Conservation (phyloP, 2,888 invertebrate genomes). For the Ecliptopera silaceata region DNA sequence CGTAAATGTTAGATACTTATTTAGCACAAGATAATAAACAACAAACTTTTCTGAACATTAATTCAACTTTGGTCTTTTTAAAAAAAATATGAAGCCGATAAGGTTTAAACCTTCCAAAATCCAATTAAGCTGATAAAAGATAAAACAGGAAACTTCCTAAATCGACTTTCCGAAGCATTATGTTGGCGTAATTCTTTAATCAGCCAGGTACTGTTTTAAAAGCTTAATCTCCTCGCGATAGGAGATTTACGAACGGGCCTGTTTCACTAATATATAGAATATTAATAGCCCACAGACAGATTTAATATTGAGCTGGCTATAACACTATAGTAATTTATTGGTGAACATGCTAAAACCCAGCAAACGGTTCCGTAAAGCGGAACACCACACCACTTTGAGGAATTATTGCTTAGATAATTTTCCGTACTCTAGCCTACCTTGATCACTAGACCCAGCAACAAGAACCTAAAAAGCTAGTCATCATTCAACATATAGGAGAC, state of each 20-base stretch:
- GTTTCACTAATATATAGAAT: conserved; percentile 11
- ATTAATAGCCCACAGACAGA: conserved; percentile 7
- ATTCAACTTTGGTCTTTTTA: conserved; percentile 17
- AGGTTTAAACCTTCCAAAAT: conserved; percentile 47
- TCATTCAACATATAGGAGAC: too few relatives aligned
- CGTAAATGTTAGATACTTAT: too few relatives aligned
- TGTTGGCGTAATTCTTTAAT: conserved; percentile 38
- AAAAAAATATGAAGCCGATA: conserved; percentile 28
- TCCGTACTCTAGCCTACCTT: too few relatives aligned
- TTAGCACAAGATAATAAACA: conserved; percentile 5
- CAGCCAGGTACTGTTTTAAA: conserved; percentile 33
- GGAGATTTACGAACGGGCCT: conserved; percentile 18
- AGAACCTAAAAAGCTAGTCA: too few relatives aligned
- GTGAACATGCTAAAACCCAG: too few relatives aligned
- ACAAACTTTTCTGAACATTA: conserved; percentile 6
- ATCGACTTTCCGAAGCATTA: conserved; percentile 43
- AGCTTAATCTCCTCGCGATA: conserved; percentile 28
- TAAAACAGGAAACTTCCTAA: conserved; percentile 54
- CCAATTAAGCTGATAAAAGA: conserved; percentile 61
- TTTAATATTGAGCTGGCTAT: conserved; percentile 1
- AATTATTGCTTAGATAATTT: too few relatives aligned
- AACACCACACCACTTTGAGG: too few relatives aligned
- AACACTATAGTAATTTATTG: too few relatives aligned
- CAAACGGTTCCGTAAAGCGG: too few relatives aligned
- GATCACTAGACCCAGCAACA: too few relatives aligned